phyloP scores from a whole-genome alignment of 1,140 invertebrate genomes.

The Papilio polyxenes region DNA sequence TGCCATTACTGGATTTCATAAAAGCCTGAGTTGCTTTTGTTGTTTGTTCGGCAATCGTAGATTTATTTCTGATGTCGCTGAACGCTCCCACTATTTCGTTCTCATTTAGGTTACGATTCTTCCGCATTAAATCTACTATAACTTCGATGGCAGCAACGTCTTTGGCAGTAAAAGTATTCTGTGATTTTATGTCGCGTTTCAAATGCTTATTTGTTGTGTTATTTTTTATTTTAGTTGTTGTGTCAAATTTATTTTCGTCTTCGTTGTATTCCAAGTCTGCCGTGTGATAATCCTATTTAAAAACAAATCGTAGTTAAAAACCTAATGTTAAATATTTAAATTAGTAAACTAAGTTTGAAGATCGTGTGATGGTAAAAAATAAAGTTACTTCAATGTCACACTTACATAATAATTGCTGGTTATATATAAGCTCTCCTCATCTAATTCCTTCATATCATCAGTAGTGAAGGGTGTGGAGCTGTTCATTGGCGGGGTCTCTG shows the following conservation, averaged over 20 bases:
- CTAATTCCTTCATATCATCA: background rate
- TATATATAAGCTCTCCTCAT: slow-evolving; percentile 21
- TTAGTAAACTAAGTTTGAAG: background rate
- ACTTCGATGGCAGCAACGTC: slow-evolving; percentile 63
- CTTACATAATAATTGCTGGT: slow-evolving; percentile 33
- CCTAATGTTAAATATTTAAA: background rate
- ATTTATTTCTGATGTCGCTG: slow-evolving; percentile 15
- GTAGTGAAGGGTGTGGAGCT: background rate
- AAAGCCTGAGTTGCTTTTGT: background rate
- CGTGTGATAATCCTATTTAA: slow-evolving; percentile 27
- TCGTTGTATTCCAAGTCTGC: slow-evolving; percentile 7
- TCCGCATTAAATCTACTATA: slow-evolving; percentile 58
- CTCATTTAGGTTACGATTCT: slow-evolving; percentile 42
- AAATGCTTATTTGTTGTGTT: slow-evolving; percentile 18
- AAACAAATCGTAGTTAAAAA: background rate
- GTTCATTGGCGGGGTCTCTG: background rate
- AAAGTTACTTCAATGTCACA: background rate
- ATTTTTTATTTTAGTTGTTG: slow-evolving; percentile 3
- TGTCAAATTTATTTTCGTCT: slow-evolving; percentile 23
- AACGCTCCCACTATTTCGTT: slow-evolving; percentile 20
- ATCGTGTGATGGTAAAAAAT: background rate
- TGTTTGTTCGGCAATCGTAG: background rate
- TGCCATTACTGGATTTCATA: slow-evolving; percentile 16
- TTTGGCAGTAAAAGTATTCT: slow-evolving; percentile 54
- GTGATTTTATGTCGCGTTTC: slow-evolving; percentile 43